These are phyloP conservation scores for Taeniopygia guttata DNA, from an alignment of 2,797 vertebrate species.

Conservation along the genomic window DNA sequence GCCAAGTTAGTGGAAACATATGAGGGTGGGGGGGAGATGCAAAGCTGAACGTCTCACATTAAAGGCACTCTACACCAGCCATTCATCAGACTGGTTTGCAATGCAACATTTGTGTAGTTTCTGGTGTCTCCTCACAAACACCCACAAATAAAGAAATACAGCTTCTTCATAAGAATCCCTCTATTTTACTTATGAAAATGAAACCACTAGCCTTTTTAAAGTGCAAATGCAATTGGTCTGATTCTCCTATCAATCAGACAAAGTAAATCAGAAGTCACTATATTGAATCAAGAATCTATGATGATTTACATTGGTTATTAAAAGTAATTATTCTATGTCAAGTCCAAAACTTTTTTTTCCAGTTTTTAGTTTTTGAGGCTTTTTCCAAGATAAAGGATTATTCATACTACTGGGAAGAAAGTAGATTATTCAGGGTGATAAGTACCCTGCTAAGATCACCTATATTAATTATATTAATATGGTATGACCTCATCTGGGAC, in stretches of 20 bases:
- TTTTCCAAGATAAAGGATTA: background rate
- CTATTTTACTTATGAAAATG: slow-evolving; percentile 14
- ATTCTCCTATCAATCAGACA: background rate
- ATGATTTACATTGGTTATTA: background rate
- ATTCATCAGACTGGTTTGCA: slow-evolving; percentile 2
- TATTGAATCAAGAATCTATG: background rate
- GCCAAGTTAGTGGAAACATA: slow-evolving; percentile 52
- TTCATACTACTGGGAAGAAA: background rate
- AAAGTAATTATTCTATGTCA: background rate
- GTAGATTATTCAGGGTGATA: background rate
- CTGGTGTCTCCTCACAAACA: background rate
- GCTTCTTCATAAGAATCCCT: background rate
- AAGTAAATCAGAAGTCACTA: slow-evolving; percentile 14
- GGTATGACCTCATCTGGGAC: background rate
- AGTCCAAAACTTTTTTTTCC: background rate
- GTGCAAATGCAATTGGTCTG: background rate
- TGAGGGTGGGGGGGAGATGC: background rate
- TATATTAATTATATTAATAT: background rate
- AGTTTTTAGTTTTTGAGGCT: background rate
- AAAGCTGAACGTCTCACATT: slow-evolving; percentile 36
- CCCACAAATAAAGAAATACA: background rate
- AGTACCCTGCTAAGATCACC: background rate
- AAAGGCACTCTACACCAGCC: background rate
- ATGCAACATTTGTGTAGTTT: background rate
- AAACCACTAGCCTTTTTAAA: slow-evolving; percentile 13